Base-by-base conservation (phyloP, 1,140 invertebrate species). In the Penaeus vannamei region DNA sequence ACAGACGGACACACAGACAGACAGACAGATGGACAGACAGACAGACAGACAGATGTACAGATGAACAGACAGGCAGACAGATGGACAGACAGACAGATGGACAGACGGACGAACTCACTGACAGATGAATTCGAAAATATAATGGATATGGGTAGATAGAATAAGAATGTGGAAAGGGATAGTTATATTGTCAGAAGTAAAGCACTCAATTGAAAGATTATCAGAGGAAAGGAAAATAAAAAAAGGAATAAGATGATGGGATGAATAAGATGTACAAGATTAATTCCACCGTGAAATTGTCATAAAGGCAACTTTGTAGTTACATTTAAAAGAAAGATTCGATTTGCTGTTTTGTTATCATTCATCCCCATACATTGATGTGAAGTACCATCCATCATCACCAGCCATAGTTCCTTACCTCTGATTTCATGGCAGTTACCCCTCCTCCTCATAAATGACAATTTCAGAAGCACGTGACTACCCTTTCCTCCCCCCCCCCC, bases 21-120 rank as follows among this genome's bases (percentile, higher is more conserved):
- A 32, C 32, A 36, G 4, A 85, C 46, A 32, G 83, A 36, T 23
- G 22, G 66, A 36, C 46, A 62, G 53, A 17, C n/a, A 23, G n/a
- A 26, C 29, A 64, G 17, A 66, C 61, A 3, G 1, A 10, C 36
- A 84, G 60, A 84, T 60, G 64, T 62, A 69, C 61, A 84, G 62
- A 84, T 62, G 69, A 62, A 84, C 83, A 84, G 62, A 84, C 83
- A 84, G 22, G n/a, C 59, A 66, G 62, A 84, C 61, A 69, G 26
- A 69, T n/a, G n/a, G n/a, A n/a, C 62, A 42, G 14, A 32, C 32
- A 36, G 4, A 85, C 46, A 32, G 83, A 36, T 23, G 22, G 66
- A 36, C 46, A 62, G 53, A 17, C n/a, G 53, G n/a, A 26, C 29
- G 66, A 23, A 66, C 61, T 20, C 12, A 10, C 36, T 69, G 23